A percentile compares a stretch with the other conserved stretches of the same genome.
These are phyloP conservation scores for Drosophila nannoptera DNA, from an alignment of 1,140 invertebrate genomes.

Conservation along the genomic window DNA sequence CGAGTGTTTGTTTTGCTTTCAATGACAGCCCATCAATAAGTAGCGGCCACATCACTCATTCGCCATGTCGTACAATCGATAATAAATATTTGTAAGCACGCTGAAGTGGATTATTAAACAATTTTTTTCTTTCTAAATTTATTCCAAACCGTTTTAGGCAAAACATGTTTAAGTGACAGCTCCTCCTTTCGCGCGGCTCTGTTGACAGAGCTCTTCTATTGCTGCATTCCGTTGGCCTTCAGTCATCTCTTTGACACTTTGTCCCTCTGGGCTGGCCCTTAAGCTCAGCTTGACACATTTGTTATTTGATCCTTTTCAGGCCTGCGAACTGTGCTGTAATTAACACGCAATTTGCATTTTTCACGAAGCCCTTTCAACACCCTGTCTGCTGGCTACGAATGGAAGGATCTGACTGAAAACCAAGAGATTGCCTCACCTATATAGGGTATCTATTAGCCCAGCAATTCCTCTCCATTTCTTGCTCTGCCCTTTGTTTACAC, in stretches of 20 bases:
- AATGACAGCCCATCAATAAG: slow-evolving; percentile 60
- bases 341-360: slow-evolving; percentile 63
- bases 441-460: slow-evolving; percentile 1
- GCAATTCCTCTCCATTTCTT: neutral
- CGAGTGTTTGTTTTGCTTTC: slow-evolving; percentile 52
- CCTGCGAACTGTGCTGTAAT: slow-evolving; percentile 39
- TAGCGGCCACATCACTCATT: slow-evolving; percentile 38
- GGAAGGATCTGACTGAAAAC: too few species aligned
- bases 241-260: slow-evolving; percentile 19
- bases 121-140: slow-evolving; percentile 1
- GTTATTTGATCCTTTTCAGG: slow-evolving; percentile 55
- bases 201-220: slow-evolving; percentile 42
- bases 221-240: slow-evolving; percentile 9
- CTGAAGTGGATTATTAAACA: slow-evolving; percentile 6
- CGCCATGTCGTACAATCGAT: slow-evolving; percentile 16
- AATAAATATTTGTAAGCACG: slow-evolving; percentile 30
- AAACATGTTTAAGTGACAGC: slow-evolving; percentile 13
- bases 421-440: too few species aligned
- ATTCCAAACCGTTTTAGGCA: slow-evolving; percentile 4
- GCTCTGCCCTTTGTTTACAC: slow-evolving; percentile 37
- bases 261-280: slow-evolving; percentile 10
- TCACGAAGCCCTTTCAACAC: slow-evolving; percentile 10
- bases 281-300: slow-evolving; percentile 41
- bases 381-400: neutral
- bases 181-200: slow-evolving; percentile 8